phyloP scores from a whole-genome alignment of 2,797 vertebrate genomes.

The Pelodytes ibericus region DNA sequence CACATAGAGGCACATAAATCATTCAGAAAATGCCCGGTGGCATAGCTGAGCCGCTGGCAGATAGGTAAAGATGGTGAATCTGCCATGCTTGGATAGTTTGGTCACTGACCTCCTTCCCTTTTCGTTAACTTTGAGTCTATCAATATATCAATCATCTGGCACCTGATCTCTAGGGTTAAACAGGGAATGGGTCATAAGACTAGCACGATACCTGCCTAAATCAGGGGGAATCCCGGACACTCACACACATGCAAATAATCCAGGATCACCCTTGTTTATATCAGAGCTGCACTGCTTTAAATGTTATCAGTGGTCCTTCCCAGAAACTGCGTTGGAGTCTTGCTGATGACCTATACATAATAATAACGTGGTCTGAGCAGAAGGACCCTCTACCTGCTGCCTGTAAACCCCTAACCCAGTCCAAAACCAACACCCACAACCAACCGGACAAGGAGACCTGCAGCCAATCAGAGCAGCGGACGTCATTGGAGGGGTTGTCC shows the following conservation, averaged over 20 bases:
- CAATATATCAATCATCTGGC: background rate
- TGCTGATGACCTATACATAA: background rate
- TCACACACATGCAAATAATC: background rate
- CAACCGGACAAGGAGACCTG: background rate
- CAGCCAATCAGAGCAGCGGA: background rate
- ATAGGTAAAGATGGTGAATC: conserved; percentile 63
- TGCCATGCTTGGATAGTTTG: conserved; percentile 60
- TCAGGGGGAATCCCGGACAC: background rate
- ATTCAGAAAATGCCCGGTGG: conserved; percentile 89
- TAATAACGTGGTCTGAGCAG: no score
- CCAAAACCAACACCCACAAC: background rate
- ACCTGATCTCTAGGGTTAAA: background rate
- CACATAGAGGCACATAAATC: conserved; percentile 93
- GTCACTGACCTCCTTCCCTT: background rate
- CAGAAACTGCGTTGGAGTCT: background rate
- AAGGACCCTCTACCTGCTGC: background rate
- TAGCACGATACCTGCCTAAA: background rate
- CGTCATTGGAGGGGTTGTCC: background rate
- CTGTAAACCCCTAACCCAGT: background rate
- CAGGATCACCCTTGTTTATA: background rate
- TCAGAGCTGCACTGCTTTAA: background rate
- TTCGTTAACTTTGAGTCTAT: background rate
- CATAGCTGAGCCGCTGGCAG: conserved; percentile 75
- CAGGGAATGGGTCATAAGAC: background rate
- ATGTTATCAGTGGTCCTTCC: background rate